A percentile compares a stretch with the other conserved stretches of the same genome.
Conservation (phyloP, 2,797 vertebrate species). For the Enteromius paludinosus region DNA sequence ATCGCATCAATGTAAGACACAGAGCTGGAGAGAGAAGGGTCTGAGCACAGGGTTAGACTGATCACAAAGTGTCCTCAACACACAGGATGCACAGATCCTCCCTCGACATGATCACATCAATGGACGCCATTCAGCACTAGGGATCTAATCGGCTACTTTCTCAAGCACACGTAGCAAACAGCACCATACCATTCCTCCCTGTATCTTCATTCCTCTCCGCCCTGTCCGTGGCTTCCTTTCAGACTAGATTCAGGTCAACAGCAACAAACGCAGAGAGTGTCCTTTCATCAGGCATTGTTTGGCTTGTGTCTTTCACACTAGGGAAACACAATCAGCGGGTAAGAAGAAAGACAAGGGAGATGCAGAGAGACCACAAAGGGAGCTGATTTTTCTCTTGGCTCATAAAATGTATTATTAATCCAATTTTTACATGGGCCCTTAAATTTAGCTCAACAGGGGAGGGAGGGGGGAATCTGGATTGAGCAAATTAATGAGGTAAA, state of each 20-base stretch:
- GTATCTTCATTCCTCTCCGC: constrained; percentile 38
- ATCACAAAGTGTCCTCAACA: neutral
- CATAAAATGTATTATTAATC: constrained; percentile 82
- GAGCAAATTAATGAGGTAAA: constrained; percentile 86
- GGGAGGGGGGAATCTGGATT: constrained; percentile 65
- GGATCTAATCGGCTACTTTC: constrained; percentile 31
- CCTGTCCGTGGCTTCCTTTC: constrained; percentile 47
- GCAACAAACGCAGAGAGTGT: constrained; percentile 53
- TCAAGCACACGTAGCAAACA: neutral
- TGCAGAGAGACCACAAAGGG: constrained; percentile 70
- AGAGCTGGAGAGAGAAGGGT: neutral
- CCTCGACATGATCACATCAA: neutral
- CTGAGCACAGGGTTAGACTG: neutral
- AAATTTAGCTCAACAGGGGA: constrained; percentile 57
- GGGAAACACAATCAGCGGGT: constrained; percentile 59
- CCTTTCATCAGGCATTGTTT: constrained; percentile 62
- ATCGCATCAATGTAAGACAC: neutral
- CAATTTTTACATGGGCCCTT: constrained; percentile 76
- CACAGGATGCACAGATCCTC: neutral
- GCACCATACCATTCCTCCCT: neutral
- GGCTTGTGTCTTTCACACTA: constrained; percentile 56
- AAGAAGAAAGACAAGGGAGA: constrained; percentile 50
- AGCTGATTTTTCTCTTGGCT: constrained; percentile 71
- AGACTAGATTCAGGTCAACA: constrained; percentile 55
- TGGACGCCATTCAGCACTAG: neutral